Evolutionary conservation across 2,797 vertebrate genomes (phyloP), one percentile per base, ranked within the genome.

Genomic region (Mus caroli): DNA sequence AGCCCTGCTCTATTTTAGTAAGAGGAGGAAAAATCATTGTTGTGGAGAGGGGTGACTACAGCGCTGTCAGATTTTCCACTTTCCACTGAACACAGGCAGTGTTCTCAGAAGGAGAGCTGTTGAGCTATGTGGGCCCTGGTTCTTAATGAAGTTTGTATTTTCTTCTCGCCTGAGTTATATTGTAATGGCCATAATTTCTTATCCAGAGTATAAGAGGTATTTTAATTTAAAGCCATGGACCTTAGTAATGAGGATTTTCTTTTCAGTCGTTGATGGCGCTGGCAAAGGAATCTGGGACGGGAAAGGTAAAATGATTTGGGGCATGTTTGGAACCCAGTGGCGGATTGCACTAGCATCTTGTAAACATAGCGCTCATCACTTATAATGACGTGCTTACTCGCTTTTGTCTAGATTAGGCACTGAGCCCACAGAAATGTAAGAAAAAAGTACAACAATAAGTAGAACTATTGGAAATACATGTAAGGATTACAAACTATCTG

Each of bases 51-150:
- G 82, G 54, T 86, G 92, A 92, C 90, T 79, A 58, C 56, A 19
- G 50, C 60, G 17, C 40, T 92, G 94, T 97, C 96, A 97, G 40
- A 95, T 91, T 97, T 97, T 96, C 95, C 95, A 92, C 91, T 80
- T 93, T 95, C 94, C 62, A 19, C 67, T 86, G 60, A 88, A 62
- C 15, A 10, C 28, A 24, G 43, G 78, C 12, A 11, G 50, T 60
- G 4, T 94, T 96, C 90, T 96, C 92, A 95, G 93, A 95, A 80
- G 34, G 13, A 43, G 54, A 83, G 79, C 71, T n/a, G 54, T 88
- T 64, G 31, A 28, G 54, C 88, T 94, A 9, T 46, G 12, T 40
- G 15, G 11, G 52, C 52, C 14, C 26, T 88, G 88, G 83, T 89
- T 94, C 54, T 82, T 88, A 62, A 93, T 76, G 64, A 75, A 78